Evolutionary conservation across 2,888 invertebrate species (phyloP).

Genomic region (Sarcophaga carnaria): DNA sequence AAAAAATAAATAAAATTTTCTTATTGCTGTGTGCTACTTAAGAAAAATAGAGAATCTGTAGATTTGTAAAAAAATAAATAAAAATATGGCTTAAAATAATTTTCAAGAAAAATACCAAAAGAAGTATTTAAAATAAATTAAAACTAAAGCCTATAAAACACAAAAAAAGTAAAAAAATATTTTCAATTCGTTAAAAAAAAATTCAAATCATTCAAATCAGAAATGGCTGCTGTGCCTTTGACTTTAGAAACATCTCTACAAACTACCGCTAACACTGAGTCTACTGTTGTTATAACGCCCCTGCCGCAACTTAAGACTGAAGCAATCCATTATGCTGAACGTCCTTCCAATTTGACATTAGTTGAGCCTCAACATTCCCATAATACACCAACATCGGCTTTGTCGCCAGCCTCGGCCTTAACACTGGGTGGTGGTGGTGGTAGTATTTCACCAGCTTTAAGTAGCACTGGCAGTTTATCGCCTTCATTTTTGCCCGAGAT

Average conservation of each 20-base stretch:
- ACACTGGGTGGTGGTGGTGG: slow-evolving; percentile 51
- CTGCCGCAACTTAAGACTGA: slow-evolving; percentile 27
- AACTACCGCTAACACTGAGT: slow-evolving; percentile 5
- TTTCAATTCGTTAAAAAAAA: not conserved
- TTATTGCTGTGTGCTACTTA: not conserved
- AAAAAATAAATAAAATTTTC: not conserved
- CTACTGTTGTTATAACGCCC: not conserved
- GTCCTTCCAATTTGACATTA: slow-evolving; percentile 59
- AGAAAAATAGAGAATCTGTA: slow-evolving; percentile 15
- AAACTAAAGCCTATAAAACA: not conserved
- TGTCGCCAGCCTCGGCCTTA: slow-evolving; percentile 7
- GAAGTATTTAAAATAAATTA: not conserved
- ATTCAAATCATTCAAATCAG: not conserved
- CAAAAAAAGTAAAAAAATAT: not conserved
- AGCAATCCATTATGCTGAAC: slow-evolving; percentile 32
- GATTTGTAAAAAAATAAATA: slow-evolving; percentile 5
- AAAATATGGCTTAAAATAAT: slow-evolving; percentile 17
- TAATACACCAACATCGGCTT: slow-evolving; percentile 40
- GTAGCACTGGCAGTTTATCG: slow-evolving; percentile 66
- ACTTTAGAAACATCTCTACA: slow-evolving; percentile 55
- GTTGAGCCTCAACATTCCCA: slow-evolving; percentile 54
- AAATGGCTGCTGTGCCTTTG: slow-evolving; percentile 56
- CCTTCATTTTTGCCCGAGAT: slow-evolving; percentile 80
- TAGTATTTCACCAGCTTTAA: slow-evolving; percentile 63
- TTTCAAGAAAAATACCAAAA: not conserved